Conservation (phyloP, 2,113 vertebrate genomes). For the Neoarius graeffei region DNA sequence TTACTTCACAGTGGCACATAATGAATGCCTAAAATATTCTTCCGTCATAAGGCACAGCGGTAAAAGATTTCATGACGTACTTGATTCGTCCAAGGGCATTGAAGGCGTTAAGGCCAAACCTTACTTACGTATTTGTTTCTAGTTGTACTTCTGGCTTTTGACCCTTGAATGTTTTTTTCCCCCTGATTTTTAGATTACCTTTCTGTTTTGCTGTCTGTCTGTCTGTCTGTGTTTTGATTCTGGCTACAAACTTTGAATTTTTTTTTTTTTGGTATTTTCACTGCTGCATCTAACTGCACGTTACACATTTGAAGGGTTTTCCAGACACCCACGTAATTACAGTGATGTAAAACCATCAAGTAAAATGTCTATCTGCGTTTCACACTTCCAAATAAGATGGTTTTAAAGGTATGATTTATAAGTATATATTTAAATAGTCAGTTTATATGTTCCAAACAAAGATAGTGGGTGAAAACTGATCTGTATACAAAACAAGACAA, state of each 20-base stretch:
- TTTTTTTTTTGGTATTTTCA: neutral
- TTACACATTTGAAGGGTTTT: neutral
- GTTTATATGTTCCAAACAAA: neutral
- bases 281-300: neutral
- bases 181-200: neutral
- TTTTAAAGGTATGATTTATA: neutral
- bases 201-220: neutral
- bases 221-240: neutral
- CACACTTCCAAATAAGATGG: neutral
- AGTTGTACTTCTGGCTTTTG: neutral
- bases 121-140: neutral
- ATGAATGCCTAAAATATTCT: too few species aligned
- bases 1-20: too few species aligned
- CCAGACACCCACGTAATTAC: neutral
- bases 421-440: neutral
- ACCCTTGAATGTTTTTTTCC: neutral
- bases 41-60: too few species aligned
- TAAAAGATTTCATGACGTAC: too few species aligned
- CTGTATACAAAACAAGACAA: neutral
- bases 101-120: neutral
- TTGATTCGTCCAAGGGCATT: too few species aligned
- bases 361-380: neutral
- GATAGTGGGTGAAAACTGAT: neutral
- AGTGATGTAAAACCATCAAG: neutral
- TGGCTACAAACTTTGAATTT: too few species aligned